Evolutionary conservation across 2,888 invertebrate genomes (phyloP), one percentile per base, ranked within the genome.

Genomic region (Synergus itoensis): DNA sequence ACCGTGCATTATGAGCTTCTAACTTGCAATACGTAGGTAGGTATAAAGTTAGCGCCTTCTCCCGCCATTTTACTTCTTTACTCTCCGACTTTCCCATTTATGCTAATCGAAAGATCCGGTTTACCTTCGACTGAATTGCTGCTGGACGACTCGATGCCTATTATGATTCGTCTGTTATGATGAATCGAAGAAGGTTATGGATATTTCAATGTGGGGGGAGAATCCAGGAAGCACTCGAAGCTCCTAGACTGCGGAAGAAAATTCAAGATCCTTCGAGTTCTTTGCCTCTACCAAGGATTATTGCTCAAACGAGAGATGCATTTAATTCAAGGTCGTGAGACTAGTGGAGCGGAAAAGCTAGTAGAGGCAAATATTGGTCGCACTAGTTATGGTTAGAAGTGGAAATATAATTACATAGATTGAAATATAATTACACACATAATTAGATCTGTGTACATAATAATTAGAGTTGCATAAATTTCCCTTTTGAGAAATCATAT

Each of bases 91-190:
- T 87, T 87, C 86, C 82, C 84, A 85, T 84, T 87, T 87, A 84
- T 87, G 86, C 83, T 86, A 85, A 85, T 87, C 85, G 85, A 82
- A 81, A 82, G 83, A 84, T 85, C 86, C 77, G 79, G 87, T 84
- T 89, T 79, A 87, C 90, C 89, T 90, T 87, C 88, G 83, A 84
- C 84, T 86, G 85, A 80, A 86, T 83, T 79, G 45, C 65, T 83
- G 82, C 81, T 82, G 81, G 79, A 83, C 80, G 78, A 62, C 76
- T 78, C 62, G 76, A 80, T 67, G 78, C 81, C 82, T 82, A 77
- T 81, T 81, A 82, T 63, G 79, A 84, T 85, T 83, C 82, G 69
- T 28, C 28, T 28, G 3, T 28, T 28, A 76, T 78, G 78, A 77
- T 79, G 82, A 82, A 85, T 84, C 60, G 18, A 5, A 80, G 79